phyloP scores from a whole-genome alignment of 2,888 invertebrate species.

The Deilephila porcellus region DNA sequence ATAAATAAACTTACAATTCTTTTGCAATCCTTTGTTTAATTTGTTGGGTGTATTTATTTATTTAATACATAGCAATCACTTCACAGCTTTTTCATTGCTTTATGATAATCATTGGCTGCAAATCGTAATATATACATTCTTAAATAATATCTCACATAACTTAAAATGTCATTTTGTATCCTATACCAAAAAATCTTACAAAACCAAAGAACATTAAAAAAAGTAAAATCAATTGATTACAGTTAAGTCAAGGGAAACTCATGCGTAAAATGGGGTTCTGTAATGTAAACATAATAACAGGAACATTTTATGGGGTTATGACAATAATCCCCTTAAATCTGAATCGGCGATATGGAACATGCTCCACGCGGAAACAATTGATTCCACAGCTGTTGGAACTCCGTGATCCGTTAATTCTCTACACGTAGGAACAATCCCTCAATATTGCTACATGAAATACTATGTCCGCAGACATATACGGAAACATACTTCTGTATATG shows the following conservation, averaged over 20 bases:
- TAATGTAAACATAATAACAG: not conserved
- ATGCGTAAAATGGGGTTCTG: not conserved
- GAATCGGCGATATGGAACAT: not conserved
- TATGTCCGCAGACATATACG: not conserved
- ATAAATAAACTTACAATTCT: too few species aligned
- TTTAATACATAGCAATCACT: too few species aligned
- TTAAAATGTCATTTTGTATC: too few species aligned
- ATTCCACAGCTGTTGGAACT: conserved; percentile 15
- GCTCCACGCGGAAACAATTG: conserved; percentile 9
- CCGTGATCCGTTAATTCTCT: conserved; percentile 10
- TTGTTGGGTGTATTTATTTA: too few species aligned
- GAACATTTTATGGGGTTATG: conserved; percentile 10
- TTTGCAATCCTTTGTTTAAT: too few species aligned
- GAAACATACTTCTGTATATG: not conserved
- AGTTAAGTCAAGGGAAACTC: not conserved
- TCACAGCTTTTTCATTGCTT: too few species aligned
- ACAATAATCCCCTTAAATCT: conserved; percentile 19
- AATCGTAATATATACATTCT: too few species aligned
- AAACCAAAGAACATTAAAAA: not conserved
- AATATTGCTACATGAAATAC: conserved; percentile 1
- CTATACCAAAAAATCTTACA: too few species aligned
- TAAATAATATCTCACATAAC: too few species aligned
- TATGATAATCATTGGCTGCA: too few species aligned
- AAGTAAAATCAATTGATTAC: not conserved
- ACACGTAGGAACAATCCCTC: conserved; percentile 1